These are phyloP conservation scores for Euschistus heros DNA, from an alignment of 1,140 invertebrate species.

Conservation along the genomic window DNA sequence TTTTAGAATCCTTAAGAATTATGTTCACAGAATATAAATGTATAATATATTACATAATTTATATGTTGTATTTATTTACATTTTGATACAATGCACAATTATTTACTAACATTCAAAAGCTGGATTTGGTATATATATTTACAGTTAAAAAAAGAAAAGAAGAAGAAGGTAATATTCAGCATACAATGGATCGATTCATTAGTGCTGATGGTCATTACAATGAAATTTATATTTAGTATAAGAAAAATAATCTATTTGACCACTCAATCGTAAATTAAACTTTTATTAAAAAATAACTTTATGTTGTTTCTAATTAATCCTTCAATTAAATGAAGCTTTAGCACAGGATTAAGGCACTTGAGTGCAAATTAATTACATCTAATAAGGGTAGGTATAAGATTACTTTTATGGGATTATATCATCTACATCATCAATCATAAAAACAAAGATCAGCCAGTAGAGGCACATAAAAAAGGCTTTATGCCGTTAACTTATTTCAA, in stretches of 20 bases:
- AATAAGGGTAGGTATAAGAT: slow-evolving; percentile 1
- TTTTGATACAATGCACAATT: not conserved
- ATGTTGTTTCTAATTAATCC: not conserved
- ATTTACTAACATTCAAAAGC: slow-evolving; percentile 4
- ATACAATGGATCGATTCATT: too few relatives aligned
- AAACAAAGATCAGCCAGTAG: not conserved
- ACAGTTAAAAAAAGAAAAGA: not conserved
- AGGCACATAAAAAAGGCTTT: not conserved
- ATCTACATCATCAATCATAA: not conserved
- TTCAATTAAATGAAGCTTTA: not conserved
- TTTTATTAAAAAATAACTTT: not conserved
- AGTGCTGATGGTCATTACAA: too few relatives aligned
- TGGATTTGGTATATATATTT: not conserved
- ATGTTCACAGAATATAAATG: slow-evolving; percentile 5
- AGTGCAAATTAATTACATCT: slow-evolving; percentile 15
- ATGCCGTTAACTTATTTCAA: not conserved
- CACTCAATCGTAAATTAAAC: too few relatives aligned
- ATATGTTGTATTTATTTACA: not conserved
- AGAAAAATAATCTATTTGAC: too few relatives aligned
- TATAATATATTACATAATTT: not conserved
- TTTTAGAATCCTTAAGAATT: slow-evolving; percentile 4
- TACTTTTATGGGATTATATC: too few relatives aligned
- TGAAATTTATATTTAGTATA: too few relatives aligned
- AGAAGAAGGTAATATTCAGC: not conserved
- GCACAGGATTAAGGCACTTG: slow-evolving; percentile 15